A percentile compares a stretch with the other conserved stretches of the same genome.
Conservation (phyloP, 2,888 invertebrate genomes). For the Pammene aurita region DNA sequence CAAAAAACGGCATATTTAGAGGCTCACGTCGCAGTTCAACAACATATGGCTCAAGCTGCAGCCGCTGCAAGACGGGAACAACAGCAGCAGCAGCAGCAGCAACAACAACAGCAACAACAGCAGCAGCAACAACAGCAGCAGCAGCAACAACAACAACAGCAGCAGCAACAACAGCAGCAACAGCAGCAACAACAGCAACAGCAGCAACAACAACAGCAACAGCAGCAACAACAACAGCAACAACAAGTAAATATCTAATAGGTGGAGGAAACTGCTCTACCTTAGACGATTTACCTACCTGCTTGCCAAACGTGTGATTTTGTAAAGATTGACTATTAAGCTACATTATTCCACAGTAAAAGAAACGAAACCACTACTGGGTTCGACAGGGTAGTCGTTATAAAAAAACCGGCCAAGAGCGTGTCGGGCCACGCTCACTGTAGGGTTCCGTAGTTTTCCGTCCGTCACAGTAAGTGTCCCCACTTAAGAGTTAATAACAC, state of each 20-base stretch:
- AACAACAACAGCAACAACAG: slow-evolving; percentile 66
- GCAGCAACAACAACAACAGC: slow-evolving; percentile 67
- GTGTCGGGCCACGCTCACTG: too few relatives aligned
- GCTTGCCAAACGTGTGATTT: too few relatives aligned
- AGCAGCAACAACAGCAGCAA: slow-evolving; percentile 63
- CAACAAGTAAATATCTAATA: slow-evolving; percentile 51
- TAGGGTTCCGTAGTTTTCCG: too few relatives aligned
- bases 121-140: slow-evolving; percentile 75
- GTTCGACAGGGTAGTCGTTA: too few relatives aligned
- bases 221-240: slow-evolving; percentile 43
- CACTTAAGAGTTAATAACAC: too few relatives aligned
- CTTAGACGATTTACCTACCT: too few relatives aligned
- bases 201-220: slow-evolving; percentile 53
- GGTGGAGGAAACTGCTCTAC: too few relatives aligned
- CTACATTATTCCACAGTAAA: too few relatives aligned
- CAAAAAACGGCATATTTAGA: slow-evolving; percentile 89
- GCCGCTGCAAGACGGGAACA: slow-evolving; percentile 80
- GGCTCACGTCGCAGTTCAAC: slow-evolving; percentile 89
- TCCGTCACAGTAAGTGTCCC: too few relatives aligned
- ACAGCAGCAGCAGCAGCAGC: slow-evolving; percentile 74
- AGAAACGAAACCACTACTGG: too few relatives aligned
- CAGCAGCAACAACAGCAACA: slow-evolving; percentile 55
- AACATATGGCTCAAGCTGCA: slow-evolving; percentile 90
- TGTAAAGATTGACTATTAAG: too few relatives aligned
- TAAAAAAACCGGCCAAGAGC: too few relatives aligned